Evolutionary conservation across 2,113 vertebrate species (phyloP), one percentile per base, ranked within the genome.

Genomic region (Cairina moschata): DNA sequence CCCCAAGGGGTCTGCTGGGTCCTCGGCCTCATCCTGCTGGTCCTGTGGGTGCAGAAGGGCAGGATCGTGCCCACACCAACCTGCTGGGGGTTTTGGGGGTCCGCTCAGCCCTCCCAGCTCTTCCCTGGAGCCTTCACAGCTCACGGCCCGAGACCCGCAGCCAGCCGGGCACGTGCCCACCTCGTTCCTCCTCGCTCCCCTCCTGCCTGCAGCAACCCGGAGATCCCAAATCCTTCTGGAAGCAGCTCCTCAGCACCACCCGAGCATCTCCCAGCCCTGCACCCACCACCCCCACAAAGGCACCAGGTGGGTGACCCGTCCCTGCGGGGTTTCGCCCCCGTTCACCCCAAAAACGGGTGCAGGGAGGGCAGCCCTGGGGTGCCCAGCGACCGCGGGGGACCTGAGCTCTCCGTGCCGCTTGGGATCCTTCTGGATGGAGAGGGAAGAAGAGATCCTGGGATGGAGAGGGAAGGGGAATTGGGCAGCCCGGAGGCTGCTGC

Each of bases 151-250:
- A 48, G 71, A 18, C 14, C 23, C 9, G 29, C 12, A 14, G 34
- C 23, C 2, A 18, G 17, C 29, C 67, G 32, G 5, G 21, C n/a
- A 44, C 9, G 16, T 7, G 12, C 31, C 67, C 73, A 36, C 38
- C 38, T 46, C 7, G 6, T 3, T 25, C 44, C 17, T 36, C 25
- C 17, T 32, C 32, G 12, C 34, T 17, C 31, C 12, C 17, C 38
- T n/a, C 0, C 1, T 1, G 13, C 34, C 42, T 31, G 44, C 2
- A 2, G 26, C 44, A 25, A 2, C 7, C 17, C 1, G 10, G 9
- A 21, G 6, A 34, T 6, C 46, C 46, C 46, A 11, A 20, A 3
- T 46, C 40, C 58, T 44, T 25, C 46, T 21, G 63, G 63, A 20
- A 2, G 23, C 0, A 23, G 28, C 54, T 36, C 75, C 63, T 14